Evolutionary conservation across 2,113 vertebrate genomes (phyloP), one percentile per base, ranked within the genome.

Genomic region (Castor canadensis): DNA sequence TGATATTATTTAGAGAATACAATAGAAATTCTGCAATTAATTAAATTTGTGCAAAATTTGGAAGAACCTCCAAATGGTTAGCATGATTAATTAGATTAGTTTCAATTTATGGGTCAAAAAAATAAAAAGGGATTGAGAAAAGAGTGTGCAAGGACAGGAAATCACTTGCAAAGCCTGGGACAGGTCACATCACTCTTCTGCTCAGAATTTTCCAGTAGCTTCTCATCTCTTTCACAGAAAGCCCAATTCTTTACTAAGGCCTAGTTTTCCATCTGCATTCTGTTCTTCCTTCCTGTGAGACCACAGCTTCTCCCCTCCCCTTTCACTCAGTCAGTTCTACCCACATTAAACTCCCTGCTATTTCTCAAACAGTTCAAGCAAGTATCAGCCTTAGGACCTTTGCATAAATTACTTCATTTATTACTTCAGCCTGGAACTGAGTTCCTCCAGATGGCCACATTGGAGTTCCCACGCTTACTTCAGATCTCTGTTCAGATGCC

Each of bases 31-130:
- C 16, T 84, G 45, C 0, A 32, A 60, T 76, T 94, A 91, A 77
- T 90, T 81, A 87, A 87, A 72, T 79, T 66, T 89, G 9, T 30
- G 72, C 45, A 76, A 56, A 93, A 80, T 86, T 45, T 91, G 49
- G 5, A 82, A 75, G 22, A 66, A 20, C 13, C 16, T 13, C 49
- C 64, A 54, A 60, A 54, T 67, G 87, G 12, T 87, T 86, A 49
- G 91, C 26, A 45, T 35, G 75, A 45, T 38, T 85, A 2, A 67
- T 47, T 60, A 58, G 72, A 73, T 80, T 15, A 20, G 60, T 30
- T 94, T 17, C 35, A 77, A 30, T 81, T 64, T 66, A 60, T 30
- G n/a, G 52, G 24, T 6, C 56, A 71, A 87, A 40, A 54, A 88
- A 32, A 79, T 77, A 20, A 64, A 80, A 97, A 87, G 24, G 17